A percentile compares a stretch with the other conserved stretches of the same genome.
Evolutionary conservation across 2,888 invertebrate genomes (phyloP).

Genomic region (Gortyna flavago): DNA sequence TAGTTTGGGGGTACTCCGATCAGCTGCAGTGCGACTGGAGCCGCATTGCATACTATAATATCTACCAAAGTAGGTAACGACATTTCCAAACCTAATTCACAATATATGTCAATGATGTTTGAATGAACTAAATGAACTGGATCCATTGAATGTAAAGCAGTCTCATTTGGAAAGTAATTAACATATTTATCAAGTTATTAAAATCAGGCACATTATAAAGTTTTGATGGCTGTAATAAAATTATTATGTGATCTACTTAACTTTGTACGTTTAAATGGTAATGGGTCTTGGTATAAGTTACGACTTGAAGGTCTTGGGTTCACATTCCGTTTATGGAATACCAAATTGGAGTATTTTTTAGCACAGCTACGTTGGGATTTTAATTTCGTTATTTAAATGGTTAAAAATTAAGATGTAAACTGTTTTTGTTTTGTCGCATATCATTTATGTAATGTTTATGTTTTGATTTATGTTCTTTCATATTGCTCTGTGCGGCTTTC

Average conservation of each 20-base stretch:
- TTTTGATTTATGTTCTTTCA: too few species aligned
- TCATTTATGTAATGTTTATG: too few species aligned
- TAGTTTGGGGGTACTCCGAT: background rate
- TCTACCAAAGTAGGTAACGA: background rate
- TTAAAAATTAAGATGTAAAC: background rate
- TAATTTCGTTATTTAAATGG: background rate
- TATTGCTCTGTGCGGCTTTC: too few species aligned
- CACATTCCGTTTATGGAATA: slow-evolving; percentile 33
- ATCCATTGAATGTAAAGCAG: slow-evolving; percentile 39
- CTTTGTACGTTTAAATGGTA: slow-evolving; percentile 7
- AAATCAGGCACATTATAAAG: slow-evolving; percentile 42
- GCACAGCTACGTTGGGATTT: slow-evolving; percentile 1
- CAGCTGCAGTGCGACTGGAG: background rate
- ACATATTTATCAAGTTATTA: slow-evolving; percentile 58
- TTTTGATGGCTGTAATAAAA: slow-evolving; percentile 47
- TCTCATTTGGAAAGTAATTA: slow-evolving; percentile 44
- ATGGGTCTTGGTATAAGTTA: slow-evolving; percentile 41
- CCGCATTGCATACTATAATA: background rate
- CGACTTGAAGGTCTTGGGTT: slow-evolving; percentile 18
- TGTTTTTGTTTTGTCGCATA: too few species aligned
- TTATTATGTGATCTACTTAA: slow-evolving; percentile 48
- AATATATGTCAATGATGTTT: slow-evolving; percentile 39
- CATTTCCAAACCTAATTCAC: slow-evolving; percentile 16
- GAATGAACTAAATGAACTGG: slow-evolving; percentile 36
- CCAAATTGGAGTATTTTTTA: slow-evolving; percentile 24